Conservation (phyloP, 2,888 invertebrate species). For the Hedya salicella region DNA sequence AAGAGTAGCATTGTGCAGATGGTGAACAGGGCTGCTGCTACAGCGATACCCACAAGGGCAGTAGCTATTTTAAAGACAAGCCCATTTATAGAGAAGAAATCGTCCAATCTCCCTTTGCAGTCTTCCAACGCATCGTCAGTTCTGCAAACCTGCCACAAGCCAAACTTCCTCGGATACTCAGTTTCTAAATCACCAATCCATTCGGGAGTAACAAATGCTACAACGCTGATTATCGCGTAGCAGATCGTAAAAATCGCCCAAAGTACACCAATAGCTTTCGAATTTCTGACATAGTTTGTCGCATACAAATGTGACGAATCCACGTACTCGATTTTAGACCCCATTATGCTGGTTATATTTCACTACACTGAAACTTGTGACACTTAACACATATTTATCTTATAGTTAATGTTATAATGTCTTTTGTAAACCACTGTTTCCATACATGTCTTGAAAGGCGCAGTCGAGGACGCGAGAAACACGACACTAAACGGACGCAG, state of each 20-base stretch:
- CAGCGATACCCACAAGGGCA: conserved; percentile 94
- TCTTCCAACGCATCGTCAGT: conserved; percentile 91
- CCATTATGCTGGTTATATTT: conserved; percentile 85
- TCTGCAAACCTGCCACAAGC: conserved; percentile 95
- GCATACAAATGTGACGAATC: conserved; percentile 96
- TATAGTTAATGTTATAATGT: conserved; percentile 50
- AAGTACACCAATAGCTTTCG: conserved; percentile 97
- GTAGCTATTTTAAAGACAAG: conserved; percentile 95
- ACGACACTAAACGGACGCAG: conserved; percentile 63
- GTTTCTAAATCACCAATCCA: conserved; percentile 95
- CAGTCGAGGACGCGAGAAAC: conserved; percentile 73
- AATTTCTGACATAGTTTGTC: conserved; percentile 95
- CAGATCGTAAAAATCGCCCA: conserved; percentile 99
- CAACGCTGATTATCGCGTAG: conserved; percentile 97
- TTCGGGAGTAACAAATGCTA: conserved; percentile 97
- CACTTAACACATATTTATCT: conserved; percentile 58
- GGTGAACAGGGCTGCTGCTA: conserved; percentile 92
- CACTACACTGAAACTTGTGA: conserved; percentile 48
- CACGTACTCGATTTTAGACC: conserved; percentile 96
- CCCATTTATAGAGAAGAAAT: conserved; percentile 92
- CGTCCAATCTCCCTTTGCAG: conserved; percentile 93
- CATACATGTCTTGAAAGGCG: conserved; percentile 66
- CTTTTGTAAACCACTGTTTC: conserved; percentile 53
- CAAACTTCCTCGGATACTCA: conserved; percentile 95
- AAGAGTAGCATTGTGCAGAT: conserved; percentile 96